A percentile compares a stretch with the other conserved stretches of the same genome.
phyloP scores from a whole-genome alignment of 1,140 invertebrate genomes.

The Leptopilina clavipes region DNA sequence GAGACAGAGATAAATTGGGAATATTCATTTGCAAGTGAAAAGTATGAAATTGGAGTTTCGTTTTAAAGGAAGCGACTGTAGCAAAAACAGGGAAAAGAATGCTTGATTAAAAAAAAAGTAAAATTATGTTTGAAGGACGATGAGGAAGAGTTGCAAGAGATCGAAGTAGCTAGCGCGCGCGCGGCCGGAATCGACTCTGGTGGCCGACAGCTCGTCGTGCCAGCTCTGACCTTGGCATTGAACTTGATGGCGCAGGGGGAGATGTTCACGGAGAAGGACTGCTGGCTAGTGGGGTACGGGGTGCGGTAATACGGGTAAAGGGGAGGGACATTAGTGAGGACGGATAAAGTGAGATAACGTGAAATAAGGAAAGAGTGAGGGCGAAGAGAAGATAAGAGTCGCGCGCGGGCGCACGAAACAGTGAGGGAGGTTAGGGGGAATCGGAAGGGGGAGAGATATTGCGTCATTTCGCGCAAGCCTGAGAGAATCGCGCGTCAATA shows the following conservation, averaged over 20 bases:
- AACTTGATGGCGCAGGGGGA: slow-evolving; percentile 61
- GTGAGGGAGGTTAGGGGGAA: slow-evolving; percentile 32
- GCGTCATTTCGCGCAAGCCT: slow-evolving; percentile 71
- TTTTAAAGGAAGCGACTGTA: too few relatives aligned
- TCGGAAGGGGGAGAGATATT: slow-evolving; percentile 48
- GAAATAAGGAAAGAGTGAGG: background rate
- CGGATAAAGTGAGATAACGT: background rate
- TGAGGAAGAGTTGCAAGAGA: background rate
- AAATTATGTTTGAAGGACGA: slow-evolving; percentile 19
- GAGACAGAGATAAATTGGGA: too few relatives aligned
- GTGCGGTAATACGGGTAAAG: slow-evolving; percentile 35
- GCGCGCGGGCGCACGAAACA: background rate
- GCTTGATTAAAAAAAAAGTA: background rate
- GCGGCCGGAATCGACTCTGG: slow-evolving; percentile 55
- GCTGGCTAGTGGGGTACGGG: slow-evolving; percentile 41
- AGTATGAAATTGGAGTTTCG: too few relatives aligned
- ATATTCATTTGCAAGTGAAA: too few relatives aligned
- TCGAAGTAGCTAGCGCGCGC: slow-evolving; percentile 34
- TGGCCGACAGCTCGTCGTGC: slow-evolving; percentile 64
- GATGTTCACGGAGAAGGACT: slow-evolving; percentile 30
- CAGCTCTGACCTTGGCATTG: slow-evolving; percentile 72
- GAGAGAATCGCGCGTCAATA: slow-evolving; percentile 63
- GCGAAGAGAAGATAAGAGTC: background rate
- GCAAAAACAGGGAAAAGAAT: background rate
- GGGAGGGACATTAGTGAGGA: background rate